A percentile compares a stretch with the other conserved stretches of the same genome.
Evolutionary conservation across 2,888 invertebrate species (phyloP).

Genomic region (Polyommatus icarus): DNA sequence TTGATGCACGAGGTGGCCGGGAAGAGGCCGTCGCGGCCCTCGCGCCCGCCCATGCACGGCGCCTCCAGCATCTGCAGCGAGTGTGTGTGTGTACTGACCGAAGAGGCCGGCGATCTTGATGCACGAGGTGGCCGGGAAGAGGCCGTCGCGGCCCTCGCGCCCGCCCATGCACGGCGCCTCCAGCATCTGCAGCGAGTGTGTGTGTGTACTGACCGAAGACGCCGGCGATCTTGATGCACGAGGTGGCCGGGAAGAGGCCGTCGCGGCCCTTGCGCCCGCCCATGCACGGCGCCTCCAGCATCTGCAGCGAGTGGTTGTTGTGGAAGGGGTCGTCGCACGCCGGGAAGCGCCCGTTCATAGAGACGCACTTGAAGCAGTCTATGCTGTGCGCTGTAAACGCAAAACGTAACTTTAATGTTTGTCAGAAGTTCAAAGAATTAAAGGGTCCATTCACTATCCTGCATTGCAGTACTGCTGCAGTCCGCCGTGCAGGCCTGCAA

Average conservation of each 20-base stretch:
- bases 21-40: too few relatives aligned
- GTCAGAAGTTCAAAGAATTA: not conserved
- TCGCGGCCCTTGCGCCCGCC: conserved; percentile 95
- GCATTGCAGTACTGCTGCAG: too few relatives aligned
- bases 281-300: conserved; percentile 95
- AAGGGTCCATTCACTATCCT: too few relatives aligned
- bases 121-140: too few relatives aligned
- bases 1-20: too few relatives aligned
- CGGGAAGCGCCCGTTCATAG: conserved; percentile 91
- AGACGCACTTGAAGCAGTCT: conserved; percentile 98
- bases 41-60: too few relatives aligned
- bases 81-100: conserved; percentile 80
- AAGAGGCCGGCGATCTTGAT: too few relatives aligned
- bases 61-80: too few relatives aligned
- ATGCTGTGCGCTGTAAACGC: conserved; percentile 81
- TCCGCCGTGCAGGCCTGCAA: too few relatives aligned
- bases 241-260: conserved; percentile 97
- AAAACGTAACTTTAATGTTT: conserved; percentile 37
- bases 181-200: not conserved
- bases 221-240: conserved; percentile 97
- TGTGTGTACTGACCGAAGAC: conserved; percentile 85
- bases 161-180: too few relatives aligned
- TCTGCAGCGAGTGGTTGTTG: conserved; percentile 91
- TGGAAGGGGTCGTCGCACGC: conserved; percentile 98
- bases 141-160: too few relatives aligned